phyloP scores from a whole-genome alignment of 2,888 invertebrate genomes.

The Melanotus villosus region DNA sequence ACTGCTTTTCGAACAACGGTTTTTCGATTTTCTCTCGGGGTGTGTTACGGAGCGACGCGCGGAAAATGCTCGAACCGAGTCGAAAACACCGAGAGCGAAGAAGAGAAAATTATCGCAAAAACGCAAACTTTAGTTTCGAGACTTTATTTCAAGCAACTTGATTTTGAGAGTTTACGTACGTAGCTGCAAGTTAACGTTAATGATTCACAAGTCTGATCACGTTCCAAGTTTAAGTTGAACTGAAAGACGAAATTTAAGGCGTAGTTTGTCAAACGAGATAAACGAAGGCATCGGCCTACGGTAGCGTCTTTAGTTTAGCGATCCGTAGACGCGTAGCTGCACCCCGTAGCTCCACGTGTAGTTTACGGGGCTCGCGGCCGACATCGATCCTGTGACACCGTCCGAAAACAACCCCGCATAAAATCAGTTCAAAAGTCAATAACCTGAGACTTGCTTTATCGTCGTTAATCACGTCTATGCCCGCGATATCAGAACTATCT shows the following conservation, averaged over 20 bases:
- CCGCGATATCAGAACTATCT: conserved; percentile 40
- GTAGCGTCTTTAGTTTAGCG: conserved; percentile 48
- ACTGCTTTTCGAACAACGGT: conserved; percentile 58
- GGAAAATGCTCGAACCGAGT: conserved; percentile 30
- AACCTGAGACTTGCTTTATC: conserved; percentile 49
- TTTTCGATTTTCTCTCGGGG: conserved; percentile 56
- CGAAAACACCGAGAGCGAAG: conserved; percentile 29
- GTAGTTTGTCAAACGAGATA: conserved; percentile 44
- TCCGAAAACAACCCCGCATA: conserved; percentile 49
- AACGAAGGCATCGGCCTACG: conserved; percentile 53
- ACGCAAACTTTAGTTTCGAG: conserved; percentile 1
- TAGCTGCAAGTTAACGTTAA: conserved; percentile 24
- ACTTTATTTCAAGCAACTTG: conserved; percentile 14
- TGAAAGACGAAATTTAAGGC: conserved; percentile 48
- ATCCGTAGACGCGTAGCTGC: conserved; percentile 46
- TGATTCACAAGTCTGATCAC: conserved; percentile 53
- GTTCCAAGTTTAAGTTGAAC: conserved; percentile 53
- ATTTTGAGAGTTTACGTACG: too few species aligned
- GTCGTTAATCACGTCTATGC: conserved; percentile 43
- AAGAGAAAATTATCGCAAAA: conserved; percentile 22
- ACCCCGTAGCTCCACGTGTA: conserved; percentile 35
- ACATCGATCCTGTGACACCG: conserved; percentile 50
- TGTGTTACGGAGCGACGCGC: conserved; percentile 27
- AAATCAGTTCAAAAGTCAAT: conserved; percentile 56
- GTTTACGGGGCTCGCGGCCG: conserved; percentile 42